phyloP scores from a whole-genome alignment of 2,113 vertebrate genomes.

The Scopus umbretta region DNA sequence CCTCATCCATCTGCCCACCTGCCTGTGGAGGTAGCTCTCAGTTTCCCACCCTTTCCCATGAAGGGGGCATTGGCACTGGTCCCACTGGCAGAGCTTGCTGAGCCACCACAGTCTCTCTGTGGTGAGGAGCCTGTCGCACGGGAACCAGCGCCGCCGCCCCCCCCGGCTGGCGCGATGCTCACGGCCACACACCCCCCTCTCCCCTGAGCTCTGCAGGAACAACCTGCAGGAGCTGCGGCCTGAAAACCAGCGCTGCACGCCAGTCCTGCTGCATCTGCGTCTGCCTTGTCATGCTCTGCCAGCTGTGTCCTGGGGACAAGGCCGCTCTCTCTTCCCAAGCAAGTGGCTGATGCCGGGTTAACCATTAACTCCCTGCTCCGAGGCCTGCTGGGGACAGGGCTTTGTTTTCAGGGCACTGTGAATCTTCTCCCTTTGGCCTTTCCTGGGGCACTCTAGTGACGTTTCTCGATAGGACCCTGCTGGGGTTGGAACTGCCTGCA shows the following conservation, averaged over 20 bases:
- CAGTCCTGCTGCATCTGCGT: neutral
- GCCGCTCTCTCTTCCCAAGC: neutral
- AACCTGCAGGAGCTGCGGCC: neutral
- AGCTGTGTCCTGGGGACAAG: neutral
- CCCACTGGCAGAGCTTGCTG: neutral
- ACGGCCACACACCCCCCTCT: too few relatives aligned
- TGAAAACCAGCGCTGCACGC: neutral
- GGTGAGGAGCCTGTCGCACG: neutral
- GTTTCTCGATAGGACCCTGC: neutral
- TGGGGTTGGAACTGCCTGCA: neutral
- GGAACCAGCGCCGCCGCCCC: neutral
- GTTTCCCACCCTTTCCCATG: neutral
- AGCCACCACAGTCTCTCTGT: neutral
- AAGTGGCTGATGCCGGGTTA: accelerated
- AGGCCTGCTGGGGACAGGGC: neutral
- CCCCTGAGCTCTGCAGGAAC: neutral
- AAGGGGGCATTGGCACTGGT: neutral
- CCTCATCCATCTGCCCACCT: neutral
- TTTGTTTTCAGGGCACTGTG: neutral
- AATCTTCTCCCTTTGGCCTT: neutral
- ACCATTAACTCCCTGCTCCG: neutral
- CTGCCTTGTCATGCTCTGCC: accelerated
- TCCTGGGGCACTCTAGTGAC: neutral
- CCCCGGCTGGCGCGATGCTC: accelerated
- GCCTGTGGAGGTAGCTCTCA: neutral